These are phyloP conservation scores for Forbesichthys papilliferus DNA, from an alignment of 2,113 vertebrate genomes.

Conservation along the genomic window DNA sequence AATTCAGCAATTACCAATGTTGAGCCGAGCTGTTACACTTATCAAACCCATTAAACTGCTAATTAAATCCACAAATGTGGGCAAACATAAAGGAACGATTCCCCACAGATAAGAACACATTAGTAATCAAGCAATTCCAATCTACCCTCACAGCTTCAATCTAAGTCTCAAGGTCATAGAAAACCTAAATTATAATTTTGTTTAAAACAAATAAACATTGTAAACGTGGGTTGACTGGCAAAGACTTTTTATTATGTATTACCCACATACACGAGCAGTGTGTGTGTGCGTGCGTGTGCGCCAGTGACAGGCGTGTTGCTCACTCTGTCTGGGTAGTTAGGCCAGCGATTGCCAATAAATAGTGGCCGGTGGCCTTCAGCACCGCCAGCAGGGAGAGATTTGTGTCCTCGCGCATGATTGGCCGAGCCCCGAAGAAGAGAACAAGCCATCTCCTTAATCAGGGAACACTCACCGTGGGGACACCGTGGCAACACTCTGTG, in stretches of 20 bases:
- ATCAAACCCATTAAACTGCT: conserved; percentile 35
- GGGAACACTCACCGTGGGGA: conserved; percentile 51
- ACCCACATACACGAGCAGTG: conserved; percentile 19
- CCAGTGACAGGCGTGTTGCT: conserved; percentile 61
- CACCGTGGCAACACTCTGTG: conserved; percentile 42
- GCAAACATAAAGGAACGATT: conserved; percentile 33
- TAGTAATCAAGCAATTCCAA: conserved; percentile 23
- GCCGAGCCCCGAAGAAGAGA: conserved; percentile 53
- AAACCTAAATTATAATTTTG: too few species aligned
- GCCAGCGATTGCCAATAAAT: conserved; percentile 74
- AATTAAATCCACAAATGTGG: conserved; percentile 44
- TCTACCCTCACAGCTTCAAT: conserved; percentile 37
- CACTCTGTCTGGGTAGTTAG: conserved; percentile 69
- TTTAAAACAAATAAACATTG: too few species aligned
- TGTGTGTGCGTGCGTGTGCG: conserved; percentile 28
- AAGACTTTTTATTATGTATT: conserved; percentile 24
- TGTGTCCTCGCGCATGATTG: conserved; percentile 70
- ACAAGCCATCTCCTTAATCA: conserved; percentile 72
- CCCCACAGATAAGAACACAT: conserved; percentile 11
- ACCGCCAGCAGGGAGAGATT: conserved; percentile 66
- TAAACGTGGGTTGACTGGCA: too few species aligned
- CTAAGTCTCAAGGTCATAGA: conserved; percentile 5
- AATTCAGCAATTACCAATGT: conserved; percentile 53
- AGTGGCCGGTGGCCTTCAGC: conserved; percentile 72
- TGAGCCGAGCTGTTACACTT: conserved; percentile 40